Conservation (phyloP, 2,113 vertebrate genomes). For the Prochilodus magdalenae region DNA sequence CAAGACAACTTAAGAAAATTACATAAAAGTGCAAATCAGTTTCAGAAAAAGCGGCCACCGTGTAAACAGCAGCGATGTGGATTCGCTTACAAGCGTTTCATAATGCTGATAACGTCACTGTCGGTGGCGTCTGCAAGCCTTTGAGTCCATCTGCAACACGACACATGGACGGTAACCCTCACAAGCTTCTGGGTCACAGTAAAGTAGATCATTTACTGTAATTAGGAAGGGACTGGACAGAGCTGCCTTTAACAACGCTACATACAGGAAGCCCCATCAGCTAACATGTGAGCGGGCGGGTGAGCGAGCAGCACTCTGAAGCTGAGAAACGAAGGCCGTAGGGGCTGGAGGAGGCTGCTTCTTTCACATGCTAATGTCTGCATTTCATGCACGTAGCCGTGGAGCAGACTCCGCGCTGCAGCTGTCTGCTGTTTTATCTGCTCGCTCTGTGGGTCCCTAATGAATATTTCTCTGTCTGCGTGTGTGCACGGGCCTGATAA, state of each 20-base stretch:
- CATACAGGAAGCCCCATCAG: slow-evolving; percentile 25
- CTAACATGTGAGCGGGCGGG: slow-evolving; percentile 22
- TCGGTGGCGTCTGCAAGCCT: background rate
- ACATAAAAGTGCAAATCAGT: background rate
- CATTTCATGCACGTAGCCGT: slow-evolving; percentile 64
- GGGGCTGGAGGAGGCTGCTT: slow-evolving; percentile 60
- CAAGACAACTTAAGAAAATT: background rate
- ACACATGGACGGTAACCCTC: slow-evolving; percentile 32
- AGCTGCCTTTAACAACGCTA: slow-evolving; percentile 35
- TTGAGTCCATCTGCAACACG: slow-evolving; percentile 31
- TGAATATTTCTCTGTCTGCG: slow-evolving; percentile 77
- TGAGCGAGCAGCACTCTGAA: slow-evolving; percentile 32
- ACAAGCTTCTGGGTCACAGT: slow-evolving; percentile 15
- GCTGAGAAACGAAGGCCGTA: slow-evolving; percentile 65
- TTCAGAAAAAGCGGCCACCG: background rate
- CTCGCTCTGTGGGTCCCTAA: slow-evolving; percentile 78
- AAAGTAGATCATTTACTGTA: slow-evolving; percentile 56
- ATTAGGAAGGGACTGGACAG: slow-evolving; percentile 40
- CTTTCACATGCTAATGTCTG: slow-evolving; percentile 77
- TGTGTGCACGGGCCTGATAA: slow-evolving; percentile 82
- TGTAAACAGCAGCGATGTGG: background rate
- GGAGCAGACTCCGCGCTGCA: slow-evolving; percentile 72
- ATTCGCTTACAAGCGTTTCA: background rate
- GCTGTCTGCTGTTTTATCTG: slow-evolving; percentile 79
- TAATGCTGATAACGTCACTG: background rate